Evolutionary conservation across 2,888 invertebrate genomes (phyloP).

Genomic region (Halictus ligatus): DNA sequence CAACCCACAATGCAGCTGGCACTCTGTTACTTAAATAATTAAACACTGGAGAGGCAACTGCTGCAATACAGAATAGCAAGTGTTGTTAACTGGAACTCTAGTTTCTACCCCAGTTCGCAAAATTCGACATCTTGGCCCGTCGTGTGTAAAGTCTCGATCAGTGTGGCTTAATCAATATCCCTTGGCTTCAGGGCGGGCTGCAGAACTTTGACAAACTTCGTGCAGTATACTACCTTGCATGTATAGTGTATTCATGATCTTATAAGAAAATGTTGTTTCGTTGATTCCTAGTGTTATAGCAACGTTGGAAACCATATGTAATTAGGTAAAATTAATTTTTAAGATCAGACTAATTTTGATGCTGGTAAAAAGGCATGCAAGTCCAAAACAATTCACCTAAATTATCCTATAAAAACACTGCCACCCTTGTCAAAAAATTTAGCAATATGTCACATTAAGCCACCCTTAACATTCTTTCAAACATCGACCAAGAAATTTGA

Average conservation of each 20-base stretch:
- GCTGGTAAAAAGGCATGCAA: no score
- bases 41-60: background rate
- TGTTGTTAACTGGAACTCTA: background rate
- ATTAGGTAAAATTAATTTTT: background rate
- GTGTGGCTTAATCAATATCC: background rate
- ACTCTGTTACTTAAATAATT: background rate
- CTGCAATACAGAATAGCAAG: background rate
- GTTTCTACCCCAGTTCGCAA: background rate
- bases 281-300: background rate
- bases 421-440: no score
- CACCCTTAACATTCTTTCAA: no score
- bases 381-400: no score
- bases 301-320: background rate
- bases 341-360: no score
- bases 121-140: background rate
- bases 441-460: no score
- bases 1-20: background rate
- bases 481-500: no score
- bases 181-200: background rate
- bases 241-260: background rate
- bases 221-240: background rate
- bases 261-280: background rate
- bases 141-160: conserved; percentile 2
- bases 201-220: background rate
- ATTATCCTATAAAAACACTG: no score